Conservation (phyloP, 2,888 invertebrate genomes). For the Metalampra italica region DNA sequence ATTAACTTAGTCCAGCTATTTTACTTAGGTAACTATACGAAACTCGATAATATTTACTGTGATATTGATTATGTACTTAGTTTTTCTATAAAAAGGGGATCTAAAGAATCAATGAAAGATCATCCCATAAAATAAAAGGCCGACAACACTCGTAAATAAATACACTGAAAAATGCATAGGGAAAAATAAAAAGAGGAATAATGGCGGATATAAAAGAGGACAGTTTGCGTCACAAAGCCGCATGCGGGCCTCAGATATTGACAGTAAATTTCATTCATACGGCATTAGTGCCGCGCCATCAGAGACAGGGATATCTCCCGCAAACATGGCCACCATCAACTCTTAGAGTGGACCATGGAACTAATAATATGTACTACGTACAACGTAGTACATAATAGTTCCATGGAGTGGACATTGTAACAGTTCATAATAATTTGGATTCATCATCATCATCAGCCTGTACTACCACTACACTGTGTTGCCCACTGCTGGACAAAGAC, state of each 20-base stretch:
- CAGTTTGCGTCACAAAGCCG: constrained; percentile 76
- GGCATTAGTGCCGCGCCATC: constrained; percentile 77
- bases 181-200: constrained; percentile 60
- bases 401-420: too few species aligned
- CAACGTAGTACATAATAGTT: too few species aligned
- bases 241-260: constrained; percentile 77
- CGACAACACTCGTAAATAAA: constrained; percentile 45
- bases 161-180: constrained; percentile 59
- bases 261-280: constrained; percentile 79
- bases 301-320: constrained; percentile 64
- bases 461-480: too few species aligned
- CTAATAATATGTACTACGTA: too few species aligned
- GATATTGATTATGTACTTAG: neutral
- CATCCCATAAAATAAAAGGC: constrained; percentile 39
- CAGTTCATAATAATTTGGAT: too few species aligned
- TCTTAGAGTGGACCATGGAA: constrained; percentile 19
- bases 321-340: constrained; percentile 30
- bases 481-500: too few species aligned
- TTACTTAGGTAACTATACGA: neutral
- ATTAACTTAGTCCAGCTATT: neutral
- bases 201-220: constrained; percentile 70
- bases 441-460: too few species aligned
- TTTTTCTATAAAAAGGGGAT: constrained; percentile 1
- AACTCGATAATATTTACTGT: neutral
- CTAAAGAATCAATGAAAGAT: constrained; percentile 29